Evolutionary conservation across 2,797 vertebrate genomes (phyloP), one percentile per base, ranked within the genome.

Genomic region (Scomberomorus guttatus): DNA sequence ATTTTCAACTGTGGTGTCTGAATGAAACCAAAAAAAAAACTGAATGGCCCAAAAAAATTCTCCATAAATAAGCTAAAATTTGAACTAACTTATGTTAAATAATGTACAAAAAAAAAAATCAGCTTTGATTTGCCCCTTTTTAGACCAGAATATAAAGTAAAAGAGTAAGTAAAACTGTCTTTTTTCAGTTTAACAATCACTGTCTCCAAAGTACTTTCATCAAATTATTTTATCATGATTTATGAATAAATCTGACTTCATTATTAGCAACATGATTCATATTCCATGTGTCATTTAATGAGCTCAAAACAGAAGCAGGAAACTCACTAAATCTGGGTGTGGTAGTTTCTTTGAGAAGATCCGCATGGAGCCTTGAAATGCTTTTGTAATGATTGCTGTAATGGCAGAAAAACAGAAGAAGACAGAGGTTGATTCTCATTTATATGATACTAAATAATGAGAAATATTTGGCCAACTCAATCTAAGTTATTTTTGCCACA

Each of bases 261-360:
- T 46, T 62, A 24, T 22, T 14, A 44, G 4, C 14, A 17, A 48
- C 15, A 42, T 22, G 3, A 46, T 59, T 42, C 1, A 72, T 52
- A 57, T 52, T 72, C 10, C 3, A 56, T 9, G 3, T 72, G 46
- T 64, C 11, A 65, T 32, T 17, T 29, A 44, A 66, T 56, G 2
- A 65, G 42, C 75, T 75, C 0, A 57, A 14, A 65, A 71, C 17
- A 65, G 6, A 34, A 56, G 6, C 2, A 69, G 48, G 20, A 72
- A 27, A 90, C 96, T 94, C 79, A 98, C 98, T 94, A 98, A 90
- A 82, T 99, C 98, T 11, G 98, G 98, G 75, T 99, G 98, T 14
- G 98, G 98, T 76, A 99, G 95, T 73, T 99, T 99, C 90, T 99
- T 99, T 72, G 97, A 98, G 93, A 99, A 99, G 85, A 99, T 99